A percentile compares a stretch with the other conserved stretches of the same genome.
Evolutionary conservation across 2,888 invertebrate genomes (phyloP).

Genomic region (Metopia argyrocephala): DNA sequence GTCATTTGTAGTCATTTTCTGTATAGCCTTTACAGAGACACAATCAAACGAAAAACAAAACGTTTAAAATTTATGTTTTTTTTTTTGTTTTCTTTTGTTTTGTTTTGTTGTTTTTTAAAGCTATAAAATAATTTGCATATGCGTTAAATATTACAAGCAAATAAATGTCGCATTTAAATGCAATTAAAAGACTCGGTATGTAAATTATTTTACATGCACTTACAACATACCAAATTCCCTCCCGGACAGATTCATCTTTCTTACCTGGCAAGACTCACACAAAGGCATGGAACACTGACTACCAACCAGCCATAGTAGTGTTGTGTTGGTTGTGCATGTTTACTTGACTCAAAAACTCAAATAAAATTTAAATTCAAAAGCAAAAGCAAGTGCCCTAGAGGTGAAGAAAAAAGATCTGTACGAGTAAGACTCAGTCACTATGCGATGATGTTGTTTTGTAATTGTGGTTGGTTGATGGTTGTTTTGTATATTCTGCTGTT

Average conservation of each 20-base stretch:
- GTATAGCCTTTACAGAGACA: not conserved
- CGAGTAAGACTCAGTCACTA: too few species aligned
- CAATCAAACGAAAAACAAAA: slow-evolving; percentile 27
- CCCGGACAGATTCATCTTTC: not conserved
- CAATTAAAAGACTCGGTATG: slow-evolving; percentile 70
- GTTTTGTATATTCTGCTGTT: too few species aligned
- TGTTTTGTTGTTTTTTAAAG: slow-evolving; percentile 53
- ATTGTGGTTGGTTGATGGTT: too few species aligned
- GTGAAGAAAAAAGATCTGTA: too few species aligned
- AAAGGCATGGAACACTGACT: too few species aligned
- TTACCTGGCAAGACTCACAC: not conserved
- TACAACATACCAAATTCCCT: not conserved
- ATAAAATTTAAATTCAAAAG: too few species aligned
- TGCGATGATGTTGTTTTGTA: too few species aligned
- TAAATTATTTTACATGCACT: slow-evolving; percentile 43
- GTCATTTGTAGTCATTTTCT: slow-evolving; percentile 35
- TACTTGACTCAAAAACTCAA: too few species aligned
- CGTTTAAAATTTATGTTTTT: slow-evolving; percentile 52
- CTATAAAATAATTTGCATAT: slow-evolving; percentile 74
- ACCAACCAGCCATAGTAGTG: too few species aligned
- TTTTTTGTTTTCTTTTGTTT: not conserved
- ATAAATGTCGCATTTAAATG: slow-evolving; percentile 78
- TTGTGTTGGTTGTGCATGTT: too few species aligned
- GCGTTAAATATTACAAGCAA: slow-evolving; percentile 76
- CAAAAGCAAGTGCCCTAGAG: too few species aligned